These are phyloP conservation scores for Pseudochromis fuscus DNA, from an alignment of 2,797 vertebrate species.

Conservation along the genomic window DNA sequence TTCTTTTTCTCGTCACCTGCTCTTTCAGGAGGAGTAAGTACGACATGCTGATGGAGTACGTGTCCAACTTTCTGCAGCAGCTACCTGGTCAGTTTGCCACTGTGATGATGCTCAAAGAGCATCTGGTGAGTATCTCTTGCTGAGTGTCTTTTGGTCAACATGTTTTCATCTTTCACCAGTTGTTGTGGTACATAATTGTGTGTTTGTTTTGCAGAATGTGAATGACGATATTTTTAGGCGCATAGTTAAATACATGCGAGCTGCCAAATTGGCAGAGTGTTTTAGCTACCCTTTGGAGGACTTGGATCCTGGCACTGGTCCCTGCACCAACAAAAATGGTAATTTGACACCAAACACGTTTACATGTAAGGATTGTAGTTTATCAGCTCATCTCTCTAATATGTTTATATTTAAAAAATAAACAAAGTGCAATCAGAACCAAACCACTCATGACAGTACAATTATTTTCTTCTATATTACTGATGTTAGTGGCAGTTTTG, in stretches of 20 bases:
- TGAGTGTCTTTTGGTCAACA: not conserved
- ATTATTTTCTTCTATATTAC: too few relatives aligned
- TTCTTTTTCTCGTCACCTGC: not conserved
- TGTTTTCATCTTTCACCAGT: not conserved
- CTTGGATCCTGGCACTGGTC: slow-evolving; percentile 86
- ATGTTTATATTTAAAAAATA: not conserved
- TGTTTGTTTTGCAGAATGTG: slow-evolving; percentile 81
- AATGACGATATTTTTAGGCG: slow-evolving; percentile 88
- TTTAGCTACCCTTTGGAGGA: slow-evolving; percentile 88
- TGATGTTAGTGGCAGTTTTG: too few relatives aligned
- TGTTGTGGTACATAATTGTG: not conserved
- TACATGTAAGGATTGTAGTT: not conserved
- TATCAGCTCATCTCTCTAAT: not conserved
- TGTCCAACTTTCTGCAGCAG: slow-evolving; percentile 86
- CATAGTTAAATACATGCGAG: slow-evolving; percentile 90
- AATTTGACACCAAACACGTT: slow-evolving; percentile 1
- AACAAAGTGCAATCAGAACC: not conserved
- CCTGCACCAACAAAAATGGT: slow-evolving; percentile 92
- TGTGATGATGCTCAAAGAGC: slow-evolving; percentile 85
- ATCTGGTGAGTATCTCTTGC: slow-evolving; percentile 85
- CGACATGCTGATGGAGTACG: slow-evolving; percentile 92
- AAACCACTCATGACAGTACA: not conserved
- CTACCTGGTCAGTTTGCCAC: slow-evolving; percentile 84
- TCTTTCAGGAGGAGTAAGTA: slow-evolving; percentile 91
- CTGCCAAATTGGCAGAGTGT: slow-evolving; percentile 88